Percentiles rank a stretch among this genome's conserved stretches.
Evolutionary conservation across 2,113 vertebrate species (phyloP).

Genomic region (Geococcyx californianus): DNA sequence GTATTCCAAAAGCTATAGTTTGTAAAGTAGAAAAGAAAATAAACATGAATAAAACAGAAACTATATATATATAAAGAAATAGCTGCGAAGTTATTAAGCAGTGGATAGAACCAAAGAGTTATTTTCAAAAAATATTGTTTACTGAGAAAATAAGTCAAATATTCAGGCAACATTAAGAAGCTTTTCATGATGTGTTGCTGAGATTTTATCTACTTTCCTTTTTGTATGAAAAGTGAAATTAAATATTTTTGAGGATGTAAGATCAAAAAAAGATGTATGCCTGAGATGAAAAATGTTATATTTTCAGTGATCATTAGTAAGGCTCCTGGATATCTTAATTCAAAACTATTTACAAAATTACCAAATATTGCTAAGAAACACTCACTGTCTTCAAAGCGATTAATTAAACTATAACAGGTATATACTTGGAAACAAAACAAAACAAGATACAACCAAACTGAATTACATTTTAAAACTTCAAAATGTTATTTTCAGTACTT

Average conservation of each 20-base stretch:
- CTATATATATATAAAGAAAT: background rate
- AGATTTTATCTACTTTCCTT: background rate
- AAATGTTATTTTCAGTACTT: background rate
- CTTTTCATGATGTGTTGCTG: background rate
- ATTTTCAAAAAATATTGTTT: background rate
- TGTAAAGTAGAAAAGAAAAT: background rate
- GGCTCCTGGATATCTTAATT: background rate
- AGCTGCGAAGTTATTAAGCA: background rate
- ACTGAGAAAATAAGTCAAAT: background rate
- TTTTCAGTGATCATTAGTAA: background rate
- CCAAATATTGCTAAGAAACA: background rate
- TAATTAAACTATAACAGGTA: background rate
- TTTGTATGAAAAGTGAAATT: background rate
- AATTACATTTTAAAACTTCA: background rate
- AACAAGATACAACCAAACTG: rapidly evolving
- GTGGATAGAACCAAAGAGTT: background rate
- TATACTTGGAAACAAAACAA: rapidly evolving
- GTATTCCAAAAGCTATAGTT: background rate
- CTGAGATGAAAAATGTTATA: background rate
- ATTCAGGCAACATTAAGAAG: background rate
- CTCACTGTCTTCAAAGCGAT: background rate
- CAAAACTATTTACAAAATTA: background rate
- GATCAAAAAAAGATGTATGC: background rate
- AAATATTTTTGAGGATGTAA: background rate
- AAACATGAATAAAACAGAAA: background rate